These are phyloP conservation scores for Scopus umbretta DNA, from an alignment of 2,113 vertebrate species.

Conservation along the genomic window DNA sequence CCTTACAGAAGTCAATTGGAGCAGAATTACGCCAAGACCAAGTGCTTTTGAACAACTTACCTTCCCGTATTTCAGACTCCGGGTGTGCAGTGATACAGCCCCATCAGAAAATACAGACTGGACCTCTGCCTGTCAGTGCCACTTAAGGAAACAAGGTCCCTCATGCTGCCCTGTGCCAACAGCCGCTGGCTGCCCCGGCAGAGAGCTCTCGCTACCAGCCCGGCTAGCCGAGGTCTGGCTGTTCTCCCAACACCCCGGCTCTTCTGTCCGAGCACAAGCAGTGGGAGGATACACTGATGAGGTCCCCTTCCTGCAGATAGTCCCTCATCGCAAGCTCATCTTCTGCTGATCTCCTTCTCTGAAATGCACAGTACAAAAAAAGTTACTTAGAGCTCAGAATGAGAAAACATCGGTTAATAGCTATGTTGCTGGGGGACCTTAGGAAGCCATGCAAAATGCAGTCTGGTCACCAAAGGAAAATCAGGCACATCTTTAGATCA, in stretches of 20 bases:
- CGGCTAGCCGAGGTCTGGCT: background rate
- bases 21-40: background rate
- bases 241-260: background rate
- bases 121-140: constrained; percentile 84
- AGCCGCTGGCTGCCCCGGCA: background rate
- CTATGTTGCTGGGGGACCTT: rapidly evolving
- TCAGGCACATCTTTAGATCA: background rate
- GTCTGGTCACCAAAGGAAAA: background rate
- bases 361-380: background rate
- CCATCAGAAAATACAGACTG: constrained; percentile 95
- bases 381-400: rapidly evolving
- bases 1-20: background rate
- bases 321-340: constrained; percentile 96
- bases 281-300: constrained; percentile 90
- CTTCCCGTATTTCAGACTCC: constrained; percentile 96
- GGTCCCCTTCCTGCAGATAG: constrained; percentile 93
- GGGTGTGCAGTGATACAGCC: constrained; percentile 89
- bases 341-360: constrained; percentile 93
- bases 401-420: background rate
- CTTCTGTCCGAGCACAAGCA: background rate
- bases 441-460: rapidly evolving
- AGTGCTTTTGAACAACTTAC: constrained; percentile 61
- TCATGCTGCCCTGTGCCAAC: background rate
- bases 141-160: constrained; percentile 62
- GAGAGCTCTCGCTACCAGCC: background rate